Evolutionary conservation across 2,113 vertebrate species (phyloP).

Genomic region (Callopanchax toddi): DNA sequence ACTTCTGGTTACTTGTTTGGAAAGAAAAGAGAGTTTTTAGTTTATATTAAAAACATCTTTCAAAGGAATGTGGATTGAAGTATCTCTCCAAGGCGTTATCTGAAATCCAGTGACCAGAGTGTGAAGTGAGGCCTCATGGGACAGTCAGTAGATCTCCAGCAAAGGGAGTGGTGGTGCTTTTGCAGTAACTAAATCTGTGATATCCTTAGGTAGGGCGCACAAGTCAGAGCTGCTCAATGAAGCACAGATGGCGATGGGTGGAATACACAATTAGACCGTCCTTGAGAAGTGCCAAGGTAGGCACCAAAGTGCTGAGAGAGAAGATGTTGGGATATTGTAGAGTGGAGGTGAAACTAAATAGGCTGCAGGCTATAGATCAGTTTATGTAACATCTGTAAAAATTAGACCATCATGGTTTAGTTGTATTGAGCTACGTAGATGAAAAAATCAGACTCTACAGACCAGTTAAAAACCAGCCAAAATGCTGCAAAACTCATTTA

Average conservation of each 20-base stretch:
- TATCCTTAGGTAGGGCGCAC: constrained; percentile 41
- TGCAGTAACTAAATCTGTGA: constrained; percentile 59
- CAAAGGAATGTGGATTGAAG: background rate
- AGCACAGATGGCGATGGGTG: constrained; percentile 56
- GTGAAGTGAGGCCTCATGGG: constrained; percentile 22
- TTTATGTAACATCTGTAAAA: no score
- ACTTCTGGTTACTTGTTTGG: background rate
- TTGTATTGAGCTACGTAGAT: no score
- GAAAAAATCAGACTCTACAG: no score
- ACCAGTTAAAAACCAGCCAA: no score
- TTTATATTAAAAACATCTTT: no score
- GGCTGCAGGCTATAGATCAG: no score
- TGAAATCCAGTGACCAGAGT: constrained; percentile 11
- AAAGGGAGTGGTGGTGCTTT: constrained; percentile 52
- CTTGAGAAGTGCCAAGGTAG: constrained; percentile 49
- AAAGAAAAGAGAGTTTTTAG: background rate
- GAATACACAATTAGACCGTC: constrained; percentile 33
- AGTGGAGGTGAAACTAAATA: constrained; percentile 9
- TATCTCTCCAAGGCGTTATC: constrained; percentile 25
- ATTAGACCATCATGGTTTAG: no score
- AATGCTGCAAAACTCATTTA: no score
- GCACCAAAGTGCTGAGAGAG: constrained; percentile 47
- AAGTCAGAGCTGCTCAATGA: constrained; percentile 23
- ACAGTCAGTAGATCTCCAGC: constrained; percentile 22
- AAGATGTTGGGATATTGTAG: constrained; percentile 21